Percentiles rank a stretch among this genome's conserved stretches.
phyloP scores from a whole-genome alignment of 2,113 vertebrate genomes.

The Sinosuthora webbiana region DNA sequence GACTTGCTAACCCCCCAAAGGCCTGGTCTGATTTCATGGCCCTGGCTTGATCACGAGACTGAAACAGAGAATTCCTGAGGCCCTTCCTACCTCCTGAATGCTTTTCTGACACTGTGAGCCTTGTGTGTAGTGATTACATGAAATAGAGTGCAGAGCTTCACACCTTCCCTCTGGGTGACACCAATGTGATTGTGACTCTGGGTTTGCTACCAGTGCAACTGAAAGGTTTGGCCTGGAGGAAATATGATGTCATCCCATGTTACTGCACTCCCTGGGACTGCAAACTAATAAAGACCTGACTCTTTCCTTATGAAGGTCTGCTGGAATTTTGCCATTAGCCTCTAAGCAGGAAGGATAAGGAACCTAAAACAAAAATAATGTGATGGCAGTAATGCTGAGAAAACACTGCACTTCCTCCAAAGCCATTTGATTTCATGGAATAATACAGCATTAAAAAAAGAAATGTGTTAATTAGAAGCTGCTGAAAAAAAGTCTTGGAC shows the following conservation, averaged over 20 bases:
- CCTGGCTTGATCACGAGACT: not conserved
- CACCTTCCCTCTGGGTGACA: not conserved
- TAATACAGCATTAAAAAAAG: not conserved
- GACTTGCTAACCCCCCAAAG: not conserved
- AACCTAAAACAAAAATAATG: not conserved
- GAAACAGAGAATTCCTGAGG: not conserved
- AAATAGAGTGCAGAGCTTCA: not conserved
- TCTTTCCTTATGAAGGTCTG: not conserved
- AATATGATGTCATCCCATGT: not conserved
- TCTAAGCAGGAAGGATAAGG: not conserved
- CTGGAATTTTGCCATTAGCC: slow-evolving; percentile 18
- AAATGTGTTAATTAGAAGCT: not conserved
- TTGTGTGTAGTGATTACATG: not conserved
- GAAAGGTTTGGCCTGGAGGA: not conserved
- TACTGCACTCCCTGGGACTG: not conserved
- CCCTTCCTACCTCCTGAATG: not conserved
- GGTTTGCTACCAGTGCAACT: not conserved
- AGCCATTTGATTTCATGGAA: not conserved
- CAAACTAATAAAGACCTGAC: not conserved
- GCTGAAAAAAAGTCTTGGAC: not conserved
- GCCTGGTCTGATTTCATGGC: not conserved
- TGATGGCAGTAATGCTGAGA: not conserved
- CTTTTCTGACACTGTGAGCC: not conserved
- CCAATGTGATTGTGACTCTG: accelerated
- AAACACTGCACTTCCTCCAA: not conserved